These are phyloP conservation scores for Perccottus glenii DNA, from an alignment of 2,113 vertebrate species.

Conservation along the genomic window DNA sequence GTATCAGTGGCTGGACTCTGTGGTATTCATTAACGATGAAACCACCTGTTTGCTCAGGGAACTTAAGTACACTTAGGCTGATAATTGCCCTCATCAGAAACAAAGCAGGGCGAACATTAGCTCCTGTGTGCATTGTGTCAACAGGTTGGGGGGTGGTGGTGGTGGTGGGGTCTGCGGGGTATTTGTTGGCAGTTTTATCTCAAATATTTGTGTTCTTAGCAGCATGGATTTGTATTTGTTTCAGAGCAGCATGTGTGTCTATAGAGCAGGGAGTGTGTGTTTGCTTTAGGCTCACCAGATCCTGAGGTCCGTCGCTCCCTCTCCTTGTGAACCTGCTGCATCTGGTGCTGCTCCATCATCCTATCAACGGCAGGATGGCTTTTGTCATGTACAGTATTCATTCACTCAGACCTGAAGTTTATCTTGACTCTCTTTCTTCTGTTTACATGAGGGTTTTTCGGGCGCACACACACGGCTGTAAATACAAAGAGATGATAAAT, in stretches of 20 bases:
- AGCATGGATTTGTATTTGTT: conserved; percentile 12
- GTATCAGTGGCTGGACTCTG: conserved; percentile 25
- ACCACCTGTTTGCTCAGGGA: conserved; percentile 44
- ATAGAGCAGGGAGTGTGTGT: conserved; percentile 37
- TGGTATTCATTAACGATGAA: conserved; percentile 31
- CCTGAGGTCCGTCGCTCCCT: conserved; percentile 92
- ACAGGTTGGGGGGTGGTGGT: no score
- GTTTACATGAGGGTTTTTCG: neutral
- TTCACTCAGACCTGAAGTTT: neutral
- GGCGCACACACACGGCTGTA: neutral
- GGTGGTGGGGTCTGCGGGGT: no score
- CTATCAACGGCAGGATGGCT: conserved; percentile 70
- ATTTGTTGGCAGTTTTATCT: conserved; percentile 5
- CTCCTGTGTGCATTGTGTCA: no score
- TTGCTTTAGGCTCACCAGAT: conserved; percentile 73
- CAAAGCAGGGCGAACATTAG: conserved; percentile 28
- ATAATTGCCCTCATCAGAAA: conserved; percentile 12
- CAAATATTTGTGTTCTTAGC: conserved; percentile 26
- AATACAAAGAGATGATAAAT: neutral
- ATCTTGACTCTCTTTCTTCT: neutral
- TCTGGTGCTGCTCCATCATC: conserved; percentile 94
- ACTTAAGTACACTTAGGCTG: conserved; percentile 14
- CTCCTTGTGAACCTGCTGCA: conserved; percentile 89
- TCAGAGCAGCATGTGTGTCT: conserved; percentile 25
- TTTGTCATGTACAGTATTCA: neutral